These are phyloP conservation scores for Agelastica alni DNA, from an alignment of 2,888 invertebrate genomes.

Conservation along the genomic window DNA sequence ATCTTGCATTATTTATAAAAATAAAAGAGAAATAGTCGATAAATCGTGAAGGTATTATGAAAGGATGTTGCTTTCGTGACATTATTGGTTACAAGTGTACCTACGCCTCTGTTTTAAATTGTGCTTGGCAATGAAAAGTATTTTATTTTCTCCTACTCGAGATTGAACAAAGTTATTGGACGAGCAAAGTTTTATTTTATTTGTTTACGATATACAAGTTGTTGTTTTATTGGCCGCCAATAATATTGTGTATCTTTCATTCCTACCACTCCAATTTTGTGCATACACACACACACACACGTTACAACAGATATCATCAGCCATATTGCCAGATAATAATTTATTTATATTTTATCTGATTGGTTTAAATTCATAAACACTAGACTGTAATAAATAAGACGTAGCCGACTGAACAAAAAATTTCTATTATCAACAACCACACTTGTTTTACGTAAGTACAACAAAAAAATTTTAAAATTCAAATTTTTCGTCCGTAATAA, in stretches of 20 bases:
- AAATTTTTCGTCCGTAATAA: too few relatives aligned
- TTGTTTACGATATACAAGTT: conserved; percentile 16
- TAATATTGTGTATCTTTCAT: conserved; percentile 4
- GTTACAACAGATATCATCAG: conserved; percentile 13
- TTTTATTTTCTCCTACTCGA: conserved; percentile 17
- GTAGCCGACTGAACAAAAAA: too few relatives aligned
- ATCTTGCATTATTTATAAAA: too few relatives aligned
- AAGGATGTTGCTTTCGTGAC: too few relatives aligned
- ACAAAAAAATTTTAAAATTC: too few relatives aligned
- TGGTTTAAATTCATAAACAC: neutral
- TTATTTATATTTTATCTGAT: neutral
- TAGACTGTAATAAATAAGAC: neutral
- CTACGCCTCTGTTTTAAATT: conserved; percentile 5
- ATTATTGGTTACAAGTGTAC: too few relatives aligned
- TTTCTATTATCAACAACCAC: too few relatives aligned
- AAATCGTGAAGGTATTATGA: too few relatives aligned
- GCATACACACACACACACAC: conserved; percentile 15
- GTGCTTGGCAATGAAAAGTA: conserved; percentile 8
- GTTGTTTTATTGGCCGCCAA: conserved; percentile 18
- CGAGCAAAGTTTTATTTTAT: conserved; percentile 19
- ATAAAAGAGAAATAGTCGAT: too few relatives aligned
- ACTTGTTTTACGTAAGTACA: too few relatives aligned
- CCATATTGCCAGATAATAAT: too few relatives aligned
- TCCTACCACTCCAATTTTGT: conserved; percentile 22
- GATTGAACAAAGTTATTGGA: conserved; percentile 20